Evolutionary conservation across 2,797 vertebrate genomes (phyloP), one percentile per base, ranked within the genome.

Genomic region (Neoniphon sammara): DNA sequence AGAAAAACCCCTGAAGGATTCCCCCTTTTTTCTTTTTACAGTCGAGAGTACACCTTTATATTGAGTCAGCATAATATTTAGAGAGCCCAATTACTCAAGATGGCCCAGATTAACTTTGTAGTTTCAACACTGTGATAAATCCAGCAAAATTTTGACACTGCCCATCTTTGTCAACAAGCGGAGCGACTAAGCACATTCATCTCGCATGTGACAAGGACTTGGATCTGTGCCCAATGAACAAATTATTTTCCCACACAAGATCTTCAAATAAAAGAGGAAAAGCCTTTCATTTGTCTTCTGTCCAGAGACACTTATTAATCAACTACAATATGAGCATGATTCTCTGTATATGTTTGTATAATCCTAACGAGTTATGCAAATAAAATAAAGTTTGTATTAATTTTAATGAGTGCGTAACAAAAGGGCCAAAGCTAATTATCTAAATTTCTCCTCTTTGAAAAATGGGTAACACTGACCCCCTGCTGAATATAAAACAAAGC

Each of bases 361-460:
- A 89, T 87, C 68, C 76, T 84, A 78, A 89, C 67, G 60, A 85
- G 77, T 86, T 91, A 87, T 88, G 88, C 84, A 88, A 90, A 92
- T 89, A 83, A 80, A 88, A 80, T 83, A 73, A 91, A 88, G 84
- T 89, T 90, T 73, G 81, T 87, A 87, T 92, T 84, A 25, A 89
- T 91, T 91, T 88, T 90, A 92, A 93, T 90, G 89, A 91, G 90
- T 68, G 75, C 54, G 71, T 87, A 91, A 91, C 87, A 91, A 91
- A 93, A 91, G 85, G 81, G 66, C 81, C 85, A 73, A 25, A 82
- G 88, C 91, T 91, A 93, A 93, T 93, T 91, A 93, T 82, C 82
- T 79, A 84, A 84, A 91, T 73, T 87, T 75, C 64, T 74, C 80
- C 80, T 66, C 89, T 92, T 92, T 93, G 87, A 91, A 92, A 89